Percentiles rank a stretch among this genome's conserved stretches.
phyloP scores from a whole-genome alignment of 2,797 vertebrate species.

The Malurus splendens region DNA sequence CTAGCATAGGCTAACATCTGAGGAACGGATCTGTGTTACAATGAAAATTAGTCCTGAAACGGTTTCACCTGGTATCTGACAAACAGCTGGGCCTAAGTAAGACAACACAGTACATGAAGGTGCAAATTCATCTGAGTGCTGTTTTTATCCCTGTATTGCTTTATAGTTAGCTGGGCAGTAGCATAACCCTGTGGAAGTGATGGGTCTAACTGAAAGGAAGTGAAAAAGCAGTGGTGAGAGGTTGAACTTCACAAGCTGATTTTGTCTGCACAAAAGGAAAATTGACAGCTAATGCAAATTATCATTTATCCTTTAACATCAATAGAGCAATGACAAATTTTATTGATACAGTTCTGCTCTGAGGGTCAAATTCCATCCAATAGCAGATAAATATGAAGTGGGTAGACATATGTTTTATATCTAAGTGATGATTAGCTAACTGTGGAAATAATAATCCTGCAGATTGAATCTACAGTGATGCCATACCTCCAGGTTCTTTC shows the following conservation, averaged over 20 bases:
- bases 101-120: not conserved
- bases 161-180: not conserved
- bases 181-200: not conserved
- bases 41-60: not conserved
- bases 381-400: not conserved
- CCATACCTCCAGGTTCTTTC: constrained; percentile 89
- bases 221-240: not conserved
- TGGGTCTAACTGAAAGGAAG: not conserved
- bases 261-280: not conserved
- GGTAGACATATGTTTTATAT: not conserved
- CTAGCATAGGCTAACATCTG: not conserved
- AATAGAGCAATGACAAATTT: not conserved
- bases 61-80: not conserved
- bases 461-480: constrained; percentile 91
- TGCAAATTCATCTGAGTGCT: not conserved
- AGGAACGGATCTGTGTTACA: not conserved
- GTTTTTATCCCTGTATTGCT: not conserved
- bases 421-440: not conserved
- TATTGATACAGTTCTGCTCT: not conserved
- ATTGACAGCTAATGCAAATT: not conserved
- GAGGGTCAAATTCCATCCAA: not conserved
- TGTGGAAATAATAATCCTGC: constrained; percentile 5
- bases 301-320: not conserved
- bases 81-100: not conserved
- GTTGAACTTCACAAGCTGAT: not conserved